Base-by-base conservation (phyloP, 1,140 invertebrate species). In the Cylas formicarius region DNA sequence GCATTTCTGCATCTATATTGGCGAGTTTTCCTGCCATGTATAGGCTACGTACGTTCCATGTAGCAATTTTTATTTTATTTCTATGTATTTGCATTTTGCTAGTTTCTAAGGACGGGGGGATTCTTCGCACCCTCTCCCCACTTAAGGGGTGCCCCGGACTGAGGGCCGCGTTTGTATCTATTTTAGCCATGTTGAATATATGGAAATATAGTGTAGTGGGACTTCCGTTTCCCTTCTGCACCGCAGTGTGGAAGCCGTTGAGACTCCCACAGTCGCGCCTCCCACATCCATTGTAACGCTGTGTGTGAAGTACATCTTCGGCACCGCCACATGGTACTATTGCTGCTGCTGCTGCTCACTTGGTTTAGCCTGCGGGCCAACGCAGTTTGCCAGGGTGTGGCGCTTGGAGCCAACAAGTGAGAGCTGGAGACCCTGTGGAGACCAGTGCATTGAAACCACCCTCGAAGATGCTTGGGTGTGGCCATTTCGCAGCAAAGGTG, bases 1-100 rank as follows among this genome's bases (percentile, higher is more conserved):
- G 6, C 44, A 51, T 51, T 23, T 51, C 44, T 19, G 32, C 5
- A 4, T 41, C 32, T 16, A 32, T 23, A 40, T 51, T 51, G 9
- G 24, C 28, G 14, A 40, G n/a, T 35, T 51, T 51, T 43, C 37
- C 38, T 13, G 33, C 20, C 33, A 26, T 10, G 19, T 18, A 48
- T 35, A 47, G 16, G 19, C 32, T 47, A 10, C 31, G 11, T 9
- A 46, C 32, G 28, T 45, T 33, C 42, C 37, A 40, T 8, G 44
- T 51, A 7, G 42, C 7, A 42, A 33, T 33, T 18, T 21, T 32
- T 2, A 22, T 32, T 3, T 32, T 14, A 16, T 42, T 42, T 4
- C 14, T 42, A 27, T 39, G 27, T 24, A 39, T 39, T 29, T 31
- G 3, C 8, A 29, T 16, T 33, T 21, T 29, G 11, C 11, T 29